phyloP scores from a whole-genome alignment of 1,140 invertebrate species.

The Holcopasites calliopsidis region DNA sequence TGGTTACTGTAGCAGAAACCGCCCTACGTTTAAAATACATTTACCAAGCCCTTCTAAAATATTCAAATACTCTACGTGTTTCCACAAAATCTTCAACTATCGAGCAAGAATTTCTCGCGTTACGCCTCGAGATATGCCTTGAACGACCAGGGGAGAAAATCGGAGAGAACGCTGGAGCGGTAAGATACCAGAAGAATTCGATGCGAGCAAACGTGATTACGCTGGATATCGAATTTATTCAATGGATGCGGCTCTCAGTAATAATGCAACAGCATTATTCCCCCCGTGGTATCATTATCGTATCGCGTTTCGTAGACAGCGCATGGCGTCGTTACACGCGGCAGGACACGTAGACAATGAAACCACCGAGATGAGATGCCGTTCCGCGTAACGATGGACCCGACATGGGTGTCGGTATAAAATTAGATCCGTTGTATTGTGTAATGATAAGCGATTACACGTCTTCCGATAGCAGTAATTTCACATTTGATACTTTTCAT shows the following conservation, averaged over 20 bases:
- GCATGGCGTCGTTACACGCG: background rate
- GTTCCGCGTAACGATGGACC: background rate
- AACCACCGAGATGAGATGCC: constrained; percentile 5
- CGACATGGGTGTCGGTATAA: background rate
- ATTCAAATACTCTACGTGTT: background rate
- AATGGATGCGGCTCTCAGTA: constrained; percentile 11
- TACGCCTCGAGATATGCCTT: background rate
- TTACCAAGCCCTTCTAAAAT: background rate
- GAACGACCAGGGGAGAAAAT: background rate
- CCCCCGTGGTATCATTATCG: constrained; percentile 17
- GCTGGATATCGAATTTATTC: constrained; percentile 43
- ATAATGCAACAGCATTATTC: constrained; percentile 28
- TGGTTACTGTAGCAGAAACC: background rate
- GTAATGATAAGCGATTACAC: background rate
- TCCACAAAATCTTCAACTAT: background rate
- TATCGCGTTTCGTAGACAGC: background rate
- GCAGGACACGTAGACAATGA: background rate
- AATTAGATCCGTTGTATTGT: background rate
- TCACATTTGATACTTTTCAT: too few relatives aligned
- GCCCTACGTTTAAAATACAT: background rate
- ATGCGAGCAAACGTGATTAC: constrained; percentile 40
- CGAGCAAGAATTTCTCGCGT: background rate
- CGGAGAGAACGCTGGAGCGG: background rate
- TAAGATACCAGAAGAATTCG: constrained; percentile 20
- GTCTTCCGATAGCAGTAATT: background rate